Percentiles rank a stretch among this genome's conserved stretches.
These are phyloP conservation scores for Brachyopa scutellaris DNA, from an alignment of 2,888 invertebrate species.

Conservation along the genomic window DNA sequence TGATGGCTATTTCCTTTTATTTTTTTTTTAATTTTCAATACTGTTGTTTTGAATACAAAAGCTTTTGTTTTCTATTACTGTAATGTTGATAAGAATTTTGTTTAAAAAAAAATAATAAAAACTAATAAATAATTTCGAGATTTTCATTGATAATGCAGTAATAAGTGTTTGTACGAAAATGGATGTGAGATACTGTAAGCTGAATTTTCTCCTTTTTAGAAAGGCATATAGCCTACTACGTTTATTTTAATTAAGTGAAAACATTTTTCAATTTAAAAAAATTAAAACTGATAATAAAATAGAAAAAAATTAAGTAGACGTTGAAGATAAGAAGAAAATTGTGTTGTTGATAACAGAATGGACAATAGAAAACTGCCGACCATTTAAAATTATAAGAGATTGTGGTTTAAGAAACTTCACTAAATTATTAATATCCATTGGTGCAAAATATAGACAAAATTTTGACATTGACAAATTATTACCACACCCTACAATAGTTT, in stretches of 20 bases:
- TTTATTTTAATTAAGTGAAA: slow-evolving; percentile 59
- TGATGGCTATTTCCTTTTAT: no score
- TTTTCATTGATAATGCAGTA: no score
- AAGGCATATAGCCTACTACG: no score
- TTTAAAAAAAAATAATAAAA: no score
- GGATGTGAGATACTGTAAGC: no score
- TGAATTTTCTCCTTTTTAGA: no score
- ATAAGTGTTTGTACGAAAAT: no score
- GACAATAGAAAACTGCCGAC: slow-evolving; percentile 49
- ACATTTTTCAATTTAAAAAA: slow-evolving; percentile 49
- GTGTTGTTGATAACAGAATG: slow-evolving; percentile 52
- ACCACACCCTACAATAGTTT: slow-evolving; percentile 63
- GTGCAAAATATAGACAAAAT: slow-evolving; percentile 61
- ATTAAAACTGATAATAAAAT: slow-evolving; percentile 2
- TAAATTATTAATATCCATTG: slow-evolving; percentile 56
- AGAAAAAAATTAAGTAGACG: slow-evolving; percentile 33
- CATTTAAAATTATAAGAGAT: slow-evolving; percentile 45
- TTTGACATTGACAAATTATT: slow-evolving; percentile 62
- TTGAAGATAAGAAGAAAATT: slow-evolving; percentile 51
- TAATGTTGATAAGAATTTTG: no score
- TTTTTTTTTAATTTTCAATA: no score
- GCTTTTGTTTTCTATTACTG: no score
- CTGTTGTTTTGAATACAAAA: no score
- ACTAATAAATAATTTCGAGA: no score
- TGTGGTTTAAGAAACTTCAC: slow-evolving; percentile 52